Base-by-base conservation (phyloP, 2,113 vertebrate genomes). In the Chascanopsetta lugubris region DNA sequence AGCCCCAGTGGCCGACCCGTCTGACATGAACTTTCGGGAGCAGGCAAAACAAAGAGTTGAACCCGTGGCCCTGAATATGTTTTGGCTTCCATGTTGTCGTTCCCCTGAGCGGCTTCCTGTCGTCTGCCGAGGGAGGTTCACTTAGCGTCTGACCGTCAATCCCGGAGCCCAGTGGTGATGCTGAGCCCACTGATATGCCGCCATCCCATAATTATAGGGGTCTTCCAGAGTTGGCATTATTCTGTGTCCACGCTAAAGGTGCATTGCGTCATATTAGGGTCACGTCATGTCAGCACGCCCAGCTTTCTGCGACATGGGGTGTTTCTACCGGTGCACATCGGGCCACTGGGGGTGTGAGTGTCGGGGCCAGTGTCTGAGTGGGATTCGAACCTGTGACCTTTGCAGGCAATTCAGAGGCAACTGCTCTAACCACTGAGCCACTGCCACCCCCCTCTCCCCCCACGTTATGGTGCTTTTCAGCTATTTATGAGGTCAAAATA, bases 41-140 rank as follows among this genome's bases (percentile, higher is more conserved):
- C 63, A 79, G 82, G 87, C 78, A 92, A 92, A 93, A 92, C 91
- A 93, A 93, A 90, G 90, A 91, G 82, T 93, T 92, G 89, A 93
- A 88, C 91, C 79, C 79, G 75, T 85, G 89, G 90, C 80, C 83
- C 90, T 82, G 84, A 89, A 89, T 88, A 82, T 85, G 86, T 84
- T 88, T 88, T 87, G 75, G 72, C 59, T 87, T 89, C 61, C 70
- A 62, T 69, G 46, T 51, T 66, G 2, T 1, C 2, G n/a, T 53
- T 85, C 84, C 87, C 80, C 61, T 50, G 76, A 72, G 84, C 77
- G 71, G 83, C 66, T 70, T 69, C 55, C 18, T 85, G 75, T 88
- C 83, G 64, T 87, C 80, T 75, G 71, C 81, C 65, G 63, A 69
- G 69, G 69, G 75, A 48, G 72, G 32, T 72, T 89, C 60, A 77